A percentile compares a stretch with the other conserved stretches of the same genome.
Evolutionary conservation across 2,888 invertebrate genomes (phyloP).

Genomic region (Harpalus rufipes): DNA sequence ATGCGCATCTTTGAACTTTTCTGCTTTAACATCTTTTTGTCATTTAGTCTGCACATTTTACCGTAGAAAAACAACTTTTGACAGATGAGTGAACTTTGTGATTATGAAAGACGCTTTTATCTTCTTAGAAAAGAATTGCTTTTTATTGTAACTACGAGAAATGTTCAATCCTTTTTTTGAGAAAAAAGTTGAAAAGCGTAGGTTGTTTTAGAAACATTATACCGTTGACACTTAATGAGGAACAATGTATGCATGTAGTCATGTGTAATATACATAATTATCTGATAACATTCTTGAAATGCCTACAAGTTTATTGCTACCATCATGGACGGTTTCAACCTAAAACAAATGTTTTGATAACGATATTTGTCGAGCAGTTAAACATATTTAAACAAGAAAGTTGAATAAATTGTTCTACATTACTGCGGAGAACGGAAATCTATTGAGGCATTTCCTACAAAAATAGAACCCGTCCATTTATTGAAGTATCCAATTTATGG

Average conservation of each 20-base stretch:
- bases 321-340: constrained; percentile 18
- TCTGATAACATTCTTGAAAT: constrained; percentile 58
- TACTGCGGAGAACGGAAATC: not conserved
- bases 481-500: no score
- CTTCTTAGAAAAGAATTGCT: constrained; percentile 10
- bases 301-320: constrained; percentile 40
- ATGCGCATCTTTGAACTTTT: constrained; percentile 55
- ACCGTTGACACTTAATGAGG: constrained; percentile 12
- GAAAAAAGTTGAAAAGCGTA: constrained; percentile 10
- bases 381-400: constrained; percentile 11
- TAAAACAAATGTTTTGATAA: constrained; percentile 35
- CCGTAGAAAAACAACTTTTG: constrained; percentile 45
- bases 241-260: not conserved
- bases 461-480: no score
- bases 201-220: constrained; percentile 8
- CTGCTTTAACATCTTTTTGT: constrained; percentile 29
- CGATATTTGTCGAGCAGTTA: constrained; percentile 22
- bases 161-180: constrained; percentile 9
- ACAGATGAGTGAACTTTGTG: constrained; percentile 50
- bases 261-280: constrained; percentile 34
- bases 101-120: constrained; percentile 31
- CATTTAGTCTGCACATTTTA: constrained; percentile 9
- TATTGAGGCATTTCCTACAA: no score
- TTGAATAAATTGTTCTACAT: constrained; percentile 2
- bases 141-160: constrained; percentile 8